These are phyloP conservation scores for Altica lythri DNA, from an alignment of 2,888 invertebrate species.

Conservation along the genomic window DNA sequence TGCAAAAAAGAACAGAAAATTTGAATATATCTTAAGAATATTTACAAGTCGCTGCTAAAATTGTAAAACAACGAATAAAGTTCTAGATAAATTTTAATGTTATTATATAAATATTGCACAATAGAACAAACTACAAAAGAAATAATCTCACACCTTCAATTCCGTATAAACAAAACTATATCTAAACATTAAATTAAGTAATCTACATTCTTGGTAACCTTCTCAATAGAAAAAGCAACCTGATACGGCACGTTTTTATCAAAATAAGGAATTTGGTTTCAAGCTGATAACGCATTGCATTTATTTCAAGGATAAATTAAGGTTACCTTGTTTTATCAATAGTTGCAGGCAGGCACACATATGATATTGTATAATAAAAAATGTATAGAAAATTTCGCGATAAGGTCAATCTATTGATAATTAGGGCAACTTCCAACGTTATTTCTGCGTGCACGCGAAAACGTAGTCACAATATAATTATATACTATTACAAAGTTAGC, in stretches of 20 bases:
- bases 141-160: too few relatives aligned
- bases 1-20: too few relatives aligned
- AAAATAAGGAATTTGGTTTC: conserved; percentile 5
- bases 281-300: conserved; percentile 3
- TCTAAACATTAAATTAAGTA: too few relatives aligned
- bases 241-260: neutral
- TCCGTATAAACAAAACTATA: too few relatives aligned
- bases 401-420: conserved; percentile 12
- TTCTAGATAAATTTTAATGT: too few relatives aligned
- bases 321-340: conserved; percentile 11
- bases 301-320: conserved; percentile 8
- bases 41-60: too few relatives aligned
- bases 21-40: too few relatives aligned
- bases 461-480: conserved; percentile 5
- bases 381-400: conserved; percentile 5
- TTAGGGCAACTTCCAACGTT: conserved; percentile 1
- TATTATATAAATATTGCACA: too few relatives aligned
- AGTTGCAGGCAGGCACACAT: conserved; percentile 4
- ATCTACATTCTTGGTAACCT: neutral
- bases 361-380: conserved; percentile 5
- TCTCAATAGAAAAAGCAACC: neutral
- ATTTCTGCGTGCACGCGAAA: conserved; percentile 2
- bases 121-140: too few relatives aligned
- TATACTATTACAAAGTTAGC: conserved; percentile 4
- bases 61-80: too few relatives aligned